phyloP scores from a whole-genome alignment of 2,888 invertebrate species.

The Monopis laevigella region DNA sequence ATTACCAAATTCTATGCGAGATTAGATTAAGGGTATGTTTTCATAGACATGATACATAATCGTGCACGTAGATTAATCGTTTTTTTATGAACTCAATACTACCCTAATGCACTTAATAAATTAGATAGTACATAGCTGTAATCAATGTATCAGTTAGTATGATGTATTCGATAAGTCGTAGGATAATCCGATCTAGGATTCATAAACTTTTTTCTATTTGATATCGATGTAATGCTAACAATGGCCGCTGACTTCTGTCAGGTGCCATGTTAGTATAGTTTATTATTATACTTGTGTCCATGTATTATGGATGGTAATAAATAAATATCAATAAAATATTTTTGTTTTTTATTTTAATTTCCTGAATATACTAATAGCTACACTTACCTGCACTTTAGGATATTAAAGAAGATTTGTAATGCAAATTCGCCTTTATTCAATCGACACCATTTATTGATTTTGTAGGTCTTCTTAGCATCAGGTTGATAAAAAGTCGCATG shows the following conservation, averaged over 20 bases:
- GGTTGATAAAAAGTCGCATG: too few relatives aligned
- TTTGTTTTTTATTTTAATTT: slow-evolving; percentile 20
- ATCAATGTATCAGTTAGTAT: slow-evolving; percentile 22
- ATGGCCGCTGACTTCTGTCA: slow-evolving; percentile 40
- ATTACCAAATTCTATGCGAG: too few relatives aligned
- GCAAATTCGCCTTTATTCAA: too few relatives aligned
- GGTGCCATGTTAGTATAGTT: slow-evolving; percentile 32
- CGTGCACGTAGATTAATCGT: too few relatives aligned
- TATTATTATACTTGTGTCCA: slow-evolving; percentile 48
- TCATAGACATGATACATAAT: too few relatives aligned
- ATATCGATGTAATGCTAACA: slow-evolving; percentile 44
- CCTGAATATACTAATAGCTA: neutral
- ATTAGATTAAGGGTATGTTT: too few relatives aligned
- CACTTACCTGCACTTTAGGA: too few relatives aligned
- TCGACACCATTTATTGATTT: too few relatives aligned
- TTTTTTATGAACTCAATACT: too few relatives aligned
- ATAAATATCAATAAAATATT: slow-evolving; percentile 37
- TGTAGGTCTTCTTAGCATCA: too few relatives aligned
- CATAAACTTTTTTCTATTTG: slow-evolving; percentile 39
- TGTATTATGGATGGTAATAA: slow-evolving; percentile 57
- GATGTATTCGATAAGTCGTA: slow-evolving; percentile 42
- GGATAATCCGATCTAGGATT: slow-evolving; percentile 44
- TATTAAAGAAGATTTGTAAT: too few relatives aligned
- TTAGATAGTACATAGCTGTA: slow-evolving; percentile 12
- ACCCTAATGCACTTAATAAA: too few relatives aligned